phyloP scores from a whole-genome alignment of 1,140 invertebrate genomes.

The Drosophila azteca region DNA sequence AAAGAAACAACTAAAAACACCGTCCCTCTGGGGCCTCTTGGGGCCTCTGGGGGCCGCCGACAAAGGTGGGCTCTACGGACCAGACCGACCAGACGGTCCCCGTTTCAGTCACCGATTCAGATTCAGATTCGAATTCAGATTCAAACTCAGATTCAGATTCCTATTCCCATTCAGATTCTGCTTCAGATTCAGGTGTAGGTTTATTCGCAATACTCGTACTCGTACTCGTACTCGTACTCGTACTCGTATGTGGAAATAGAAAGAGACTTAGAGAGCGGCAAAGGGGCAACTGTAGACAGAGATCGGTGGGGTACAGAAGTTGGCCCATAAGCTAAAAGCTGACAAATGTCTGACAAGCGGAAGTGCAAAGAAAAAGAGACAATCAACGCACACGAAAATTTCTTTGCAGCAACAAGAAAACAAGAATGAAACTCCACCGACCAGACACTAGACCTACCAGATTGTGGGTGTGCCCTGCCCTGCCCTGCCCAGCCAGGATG shows the following conservation, averaged over 20 bases:
- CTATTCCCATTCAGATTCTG: too few relatives aligned
- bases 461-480: too few relatives aligned
- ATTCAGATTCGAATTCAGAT: too few relatives aligned
- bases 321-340: conserved; percentile 78
- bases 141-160: too few relatives aligned
- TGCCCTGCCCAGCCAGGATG: too few relatives aligned
- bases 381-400: conserved; percentile 25
- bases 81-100: background rate
- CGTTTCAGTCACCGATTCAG: too few relatives aligned
- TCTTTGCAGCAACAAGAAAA: conserved; percentile 15
- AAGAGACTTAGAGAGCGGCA: conserved; percentile 2
- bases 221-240: too few relatives aligned
- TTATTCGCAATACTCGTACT: conserved; percentile 54
- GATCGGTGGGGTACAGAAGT: conserved; percentile 30
- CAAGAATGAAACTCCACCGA: background rate
- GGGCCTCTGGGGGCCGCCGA: background rate
- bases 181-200: conserved; percentile 49
- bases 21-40: too few relatives aligned
- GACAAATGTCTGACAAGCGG: conserved; percentile 80
- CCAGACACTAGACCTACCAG: too few relatives aligned
- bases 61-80: conserved; percentile 34
- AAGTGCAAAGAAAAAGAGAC: conserved; percentile 61
- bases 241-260: background rate
- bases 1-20: conserved; percentile 47
- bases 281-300: too few relatives aligned